Base-by-base conservation (phyloP, 2,797 vertebrate species). In the Sebastes diploproa region DNA sequence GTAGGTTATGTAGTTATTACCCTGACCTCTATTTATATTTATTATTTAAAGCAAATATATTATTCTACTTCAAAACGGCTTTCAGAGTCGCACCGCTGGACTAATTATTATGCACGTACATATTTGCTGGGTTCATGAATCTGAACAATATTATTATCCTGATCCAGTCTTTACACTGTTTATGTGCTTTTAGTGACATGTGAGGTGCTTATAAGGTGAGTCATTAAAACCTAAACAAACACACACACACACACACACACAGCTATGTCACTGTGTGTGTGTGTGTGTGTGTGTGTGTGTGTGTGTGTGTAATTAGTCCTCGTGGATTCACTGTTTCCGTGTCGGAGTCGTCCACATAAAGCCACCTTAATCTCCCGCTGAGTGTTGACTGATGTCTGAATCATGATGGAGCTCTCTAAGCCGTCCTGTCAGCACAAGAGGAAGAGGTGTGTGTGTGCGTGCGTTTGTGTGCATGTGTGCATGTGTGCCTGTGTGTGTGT, bases 301-400 rank as follows among this genome's bases (percentile, higher is more conserved):
- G 34, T 61, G 72, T 72, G 32, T 74, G 54, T 70, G 36, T 72
- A 42, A 78, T 80, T 69, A 71, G 63, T 72, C 68, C 38, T 81
- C 11, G 2, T 64, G 72, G 32, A 52, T 66, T 76, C 77, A 66
- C 63, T 68, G 70, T 64, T 79, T 81, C 54, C 74, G 63, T 85
- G 82, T 87, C 80, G 73, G 67, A 75, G 18, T 62, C n/a, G 59
- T 77, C 81, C 77, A 88, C 81, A 87, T 89, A 84, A 87, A 90
- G 83, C 72, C 55, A 38, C 25, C 38, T 78, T 89, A 83, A 85
- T 90, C 78, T 83, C 63, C 63, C 54, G 6, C 42, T 61, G 82
- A 64, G 77, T 82, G 83, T 75, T 85, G 89, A 89, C 90, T 86
- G 89, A 83, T 86, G 83, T 87, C 77, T 82, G 83, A 82, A 87